Conservation (phyloP, 1,140 invertebrate genomes). For the Neodiprion virginianus region DNA sequence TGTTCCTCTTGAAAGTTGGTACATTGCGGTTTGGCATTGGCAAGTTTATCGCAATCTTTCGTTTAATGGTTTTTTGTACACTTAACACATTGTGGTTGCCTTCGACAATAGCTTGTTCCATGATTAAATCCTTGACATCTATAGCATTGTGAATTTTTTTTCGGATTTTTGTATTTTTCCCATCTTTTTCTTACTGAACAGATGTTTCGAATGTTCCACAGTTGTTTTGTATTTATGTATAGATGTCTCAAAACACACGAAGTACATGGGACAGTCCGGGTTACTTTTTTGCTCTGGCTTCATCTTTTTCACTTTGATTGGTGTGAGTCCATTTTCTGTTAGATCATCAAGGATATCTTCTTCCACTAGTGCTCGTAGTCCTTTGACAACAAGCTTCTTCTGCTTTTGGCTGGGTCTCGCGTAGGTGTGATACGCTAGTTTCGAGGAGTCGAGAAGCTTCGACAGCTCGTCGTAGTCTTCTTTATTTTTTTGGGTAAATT, state of each 20-base stretch:
- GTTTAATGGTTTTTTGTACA: constrained; percentile 20
- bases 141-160: constrained; percentile 24
- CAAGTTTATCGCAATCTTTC: constrained; percentile 16
- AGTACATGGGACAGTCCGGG: background rate
- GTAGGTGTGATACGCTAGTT: background rate
- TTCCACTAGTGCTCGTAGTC: background rate
- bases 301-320: background rate
- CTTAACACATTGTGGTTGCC: constrained; percentile 25
- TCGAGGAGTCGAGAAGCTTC: background rate
- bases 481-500: background rate
- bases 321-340: background rate
- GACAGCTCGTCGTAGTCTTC: background rate
- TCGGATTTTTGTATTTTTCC: constrained; percentile 25
- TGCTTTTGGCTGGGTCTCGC: background rate
- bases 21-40: constrained; percentile 17
- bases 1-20: constrained; percentile 25
- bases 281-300: background rate
- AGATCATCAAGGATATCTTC: background rate
- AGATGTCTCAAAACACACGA: background rate
- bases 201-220: constrained; percentile 17
- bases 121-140: constrained; percentile 24
- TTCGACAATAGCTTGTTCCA: constrained; percentile 18
- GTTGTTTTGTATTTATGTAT: constrained; percentile 15
- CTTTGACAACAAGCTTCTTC: background rate
- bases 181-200: constrained; percentile 11